These are phyloP conservation scores for Odontothrips loti DNA, from an alignment of 2,888 invertebrate genomes.

Conservation along the genomic window DNA sequence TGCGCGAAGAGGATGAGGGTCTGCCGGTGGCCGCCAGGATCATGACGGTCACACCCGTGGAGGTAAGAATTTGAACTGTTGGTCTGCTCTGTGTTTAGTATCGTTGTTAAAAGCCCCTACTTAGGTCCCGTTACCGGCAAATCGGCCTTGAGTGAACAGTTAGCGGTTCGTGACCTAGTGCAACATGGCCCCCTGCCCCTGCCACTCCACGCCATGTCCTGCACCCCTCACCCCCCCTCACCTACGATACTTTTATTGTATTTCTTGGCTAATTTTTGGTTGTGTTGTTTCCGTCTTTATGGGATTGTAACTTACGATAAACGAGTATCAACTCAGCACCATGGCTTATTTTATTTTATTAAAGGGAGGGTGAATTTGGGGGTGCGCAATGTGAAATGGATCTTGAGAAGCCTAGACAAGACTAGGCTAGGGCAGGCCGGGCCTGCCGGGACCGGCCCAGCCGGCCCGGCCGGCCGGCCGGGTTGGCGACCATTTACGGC, in stretches of 20 bases:
- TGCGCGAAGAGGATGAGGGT: not conserved
- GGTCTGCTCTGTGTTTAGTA: not conserved
- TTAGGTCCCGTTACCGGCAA: not conserved
- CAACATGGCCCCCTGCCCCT: constrained; percentile 2
- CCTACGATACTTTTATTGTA: not conserved
- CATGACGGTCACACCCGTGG: not conserved
- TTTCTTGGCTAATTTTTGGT: no score
- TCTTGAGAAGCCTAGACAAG: no score
- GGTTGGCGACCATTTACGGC: no score
- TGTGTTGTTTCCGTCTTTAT: no score
- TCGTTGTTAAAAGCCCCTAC: not conserved
- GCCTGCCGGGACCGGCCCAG: no score
- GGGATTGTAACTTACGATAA: no score
- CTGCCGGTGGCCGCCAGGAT: not conserved
- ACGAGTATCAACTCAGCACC: no score
- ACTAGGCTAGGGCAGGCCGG: no score
- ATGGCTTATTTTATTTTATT: no score
- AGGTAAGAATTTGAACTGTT: not conserved
- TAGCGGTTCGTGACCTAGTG: constrained; percentile 5
- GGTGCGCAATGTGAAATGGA: no score
- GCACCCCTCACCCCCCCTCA: not conserved
- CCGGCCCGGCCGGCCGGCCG: no score
- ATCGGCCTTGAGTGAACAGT: not conserved
- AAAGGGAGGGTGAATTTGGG: no score
- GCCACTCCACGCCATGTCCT: not conserved